Evolutionary conservation across 1,140 invertebrate species (phyloP).

Genomic region (Musca domestica): DNA sequence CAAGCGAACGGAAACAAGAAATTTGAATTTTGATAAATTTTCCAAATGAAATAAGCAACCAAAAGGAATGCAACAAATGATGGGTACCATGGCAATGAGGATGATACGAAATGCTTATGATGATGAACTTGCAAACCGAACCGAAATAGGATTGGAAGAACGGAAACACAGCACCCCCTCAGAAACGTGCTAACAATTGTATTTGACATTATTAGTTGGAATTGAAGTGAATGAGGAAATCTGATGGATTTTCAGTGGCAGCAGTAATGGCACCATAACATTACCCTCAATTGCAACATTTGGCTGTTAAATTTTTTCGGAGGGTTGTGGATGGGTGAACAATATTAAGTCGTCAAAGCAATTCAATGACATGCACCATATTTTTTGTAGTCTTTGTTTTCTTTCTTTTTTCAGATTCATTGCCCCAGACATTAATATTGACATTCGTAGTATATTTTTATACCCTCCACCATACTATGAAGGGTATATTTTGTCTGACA

Average conservation of each 20-base stretch:
- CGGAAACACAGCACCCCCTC: background rate
- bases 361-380: constrained; percentile 23
- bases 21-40: constrained; percentile 23
- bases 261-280: too few relatives aligned
- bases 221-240: too few relatives aligned
- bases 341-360: constrained; percentile 19
- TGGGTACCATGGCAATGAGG: too few relatives aligned
- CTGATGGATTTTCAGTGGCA: too few relatives aligned
- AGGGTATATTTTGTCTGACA: too few relatives aligned
- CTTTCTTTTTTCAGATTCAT: background rate
- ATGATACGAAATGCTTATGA: too few relatives aligned
- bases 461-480: too few relatives aligned
- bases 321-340: background rate
- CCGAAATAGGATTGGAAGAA: background rate
- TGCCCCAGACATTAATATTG: constrained; percentile 15
- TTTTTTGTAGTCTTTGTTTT: constrained; percentile 4
- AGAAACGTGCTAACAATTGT: constrained; percentile 19
- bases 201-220: background rate
- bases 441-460: background rate
- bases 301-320: too few relatives aligned
- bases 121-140: constrained; percentile 1
- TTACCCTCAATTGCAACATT: too few relatives aligned
- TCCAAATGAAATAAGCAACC: constrained; percentile 8
- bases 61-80: background rate
- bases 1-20: constrained; percentile 20